Base-by-base conservation (phyloP, 2,113 vertebrate genomes). In the Melozone crissalis region DNA sequence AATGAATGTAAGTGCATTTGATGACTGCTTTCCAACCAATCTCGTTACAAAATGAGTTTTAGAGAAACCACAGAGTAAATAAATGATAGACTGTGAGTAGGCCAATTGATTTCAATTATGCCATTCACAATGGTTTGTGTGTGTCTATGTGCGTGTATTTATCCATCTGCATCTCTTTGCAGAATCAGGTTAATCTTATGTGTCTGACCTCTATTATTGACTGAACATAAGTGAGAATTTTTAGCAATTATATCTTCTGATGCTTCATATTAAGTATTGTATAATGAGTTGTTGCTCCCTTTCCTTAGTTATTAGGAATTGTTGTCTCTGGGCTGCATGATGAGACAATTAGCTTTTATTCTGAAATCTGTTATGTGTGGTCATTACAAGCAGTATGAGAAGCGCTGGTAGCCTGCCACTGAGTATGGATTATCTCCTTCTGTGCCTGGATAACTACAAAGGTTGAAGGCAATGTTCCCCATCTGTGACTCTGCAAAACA, bases 401-500 rank as follows among this genome's bases (percentile, higher is more conserved):
- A 74, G 31, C 4, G 4, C 58, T 75, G 61, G 15, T 62, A 66
- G 58, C 58, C 52, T 85, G 57, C 68, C 73, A 93, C 91, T 80
- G 90, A 94, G 94, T 93, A 95, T 91, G 86, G 91, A 97, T 97
- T 97, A 95, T 94, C 49, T 83, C 83, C 94, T 97, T 93, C 94
- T 93, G 85, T 96, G 95, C 85, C 62, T 81, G 85, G 91, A 92
- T 91, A 91, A 66, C 91, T 96, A 87, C 71, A 92, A 94, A 97
- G 95, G 65, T 93, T 95, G 63, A 76, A 95, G 82, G 74, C 93
- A 96, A 94, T 95, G 82, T 62, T 95, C 28, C 30, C 78, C 95
- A 97, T 97, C 95, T 97, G 96, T 30, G n/a, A 92, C 71, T 87
- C 66, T 96, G 96, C 91, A 95, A 96, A 95, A 96, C 93, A 96